Base-by-base conservation (phyloP, 2,113 vertebrate species). In the human (Homo sapiens) region DNA sequence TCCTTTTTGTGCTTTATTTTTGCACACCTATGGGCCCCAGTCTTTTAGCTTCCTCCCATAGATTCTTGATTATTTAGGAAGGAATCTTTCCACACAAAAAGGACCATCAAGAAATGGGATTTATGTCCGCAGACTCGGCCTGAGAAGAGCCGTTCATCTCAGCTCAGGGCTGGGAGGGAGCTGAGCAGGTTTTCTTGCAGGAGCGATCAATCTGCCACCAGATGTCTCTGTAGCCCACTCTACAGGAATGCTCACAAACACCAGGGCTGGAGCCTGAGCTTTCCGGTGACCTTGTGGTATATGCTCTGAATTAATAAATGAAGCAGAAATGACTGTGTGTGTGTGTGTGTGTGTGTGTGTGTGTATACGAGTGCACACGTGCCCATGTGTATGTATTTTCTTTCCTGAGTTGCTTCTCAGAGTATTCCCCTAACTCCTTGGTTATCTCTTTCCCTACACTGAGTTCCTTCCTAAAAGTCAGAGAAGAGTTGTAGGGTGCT, bases 151-250 rank as follows among this genome's bases (percentile, higher is more conserved):
- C 25, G 0, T 88, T 84, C 4, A 2, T 93, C 50, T 84, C 75
- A 59, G 75, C 38, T 1, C 11, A 0, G 5, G 50, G 92, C 57
- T 43, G 6, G 88, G 11, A 45, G 72, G n/a, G 76, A 50, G 27
- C 59, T 38, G 64, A 0, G 2, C 72, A 0, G 43, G 84, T 40
- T 13, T 95, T 94, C 5, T 0, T 97, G 97, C 14, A 92, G 95
- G 97, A 94, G 68, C 32, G 12, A 40, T 89, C 83, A 93, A 94
- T 86, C 93, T 94, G 92, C 98, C 99, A 98, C 98, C 98, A 99
- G 99, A 92, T 98, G 99, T 98, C 99, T 93, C 99, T 98, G 93
- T 14, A 97, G 94, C 91, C 98, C 98, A 83, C 98, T 91, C n/a
- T 12, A 97, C 68, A 23, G 94, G 12, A 50, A 40, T 43, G 43